Base-by-base conservation (phyloP, 64 coral and sea anemone genomes). In the Montipora cactus region DNA sequence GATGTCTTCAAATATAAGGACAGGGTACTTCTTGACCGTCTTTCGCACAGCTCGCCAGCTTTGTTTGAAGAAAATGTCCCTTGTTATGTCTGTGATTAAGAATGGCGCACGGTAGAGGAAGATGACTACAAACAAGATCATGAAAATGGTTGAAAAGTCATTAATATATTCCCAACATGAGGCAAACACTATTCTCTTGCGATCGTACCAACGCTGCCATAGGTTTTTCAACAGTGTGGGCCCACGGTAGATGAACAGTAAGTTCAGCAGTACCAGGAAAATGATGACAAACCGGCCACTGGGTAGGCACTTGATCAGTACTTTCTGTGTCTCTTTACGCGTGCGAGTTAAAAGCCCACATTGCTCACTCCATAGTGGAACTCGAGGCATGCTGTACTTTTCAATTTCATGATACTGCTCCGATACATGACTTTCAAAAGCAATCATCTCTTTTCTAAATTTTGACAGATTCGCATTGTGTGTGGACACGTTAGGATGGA, bases 21-120 rank as follows among this genome's bases (percentile, higher is more conserved):
- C 79, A 16, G 98, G 98, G 47, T 99, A 99, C 25, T 87, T 95
- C 64, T 93, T 88, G 47, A 92, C 95, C 16, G 98, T 96, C 28
- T 91, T 81, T 62, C 98, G 78, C 44, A 99, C 98, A n/a, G 98
- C 98, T 20, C 80, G 89, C 98, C 98, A 99, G 85, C 98, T 99
- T 69, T 88, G 84, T 61, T 94, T 87, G 15, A 87, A 91, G 59
- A 96, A 91, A 62, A 99, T 75, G 58, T 99, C 98, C 67, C 81
- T 94, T 47, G 93, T 82, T 14, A 99, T 93, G 82, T 99, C 98
- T 13, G 93, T 81, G 52, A 99, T 81, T 16, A 99, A 81, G 79
- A 96, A 96, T 16, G 98, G 98, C 22, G 98, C 98, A 11, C 98
- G 94, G 49, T 99, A 96, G 45, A 99, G 10, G 12, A 93, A 90